A percentile compares a stretch with the other conserved stretches of the same genome.
Evolutionary conservation across 2,113 vertebrate genomes (phyloP).

Genomic region (Pandion haliaetus): DNA sequence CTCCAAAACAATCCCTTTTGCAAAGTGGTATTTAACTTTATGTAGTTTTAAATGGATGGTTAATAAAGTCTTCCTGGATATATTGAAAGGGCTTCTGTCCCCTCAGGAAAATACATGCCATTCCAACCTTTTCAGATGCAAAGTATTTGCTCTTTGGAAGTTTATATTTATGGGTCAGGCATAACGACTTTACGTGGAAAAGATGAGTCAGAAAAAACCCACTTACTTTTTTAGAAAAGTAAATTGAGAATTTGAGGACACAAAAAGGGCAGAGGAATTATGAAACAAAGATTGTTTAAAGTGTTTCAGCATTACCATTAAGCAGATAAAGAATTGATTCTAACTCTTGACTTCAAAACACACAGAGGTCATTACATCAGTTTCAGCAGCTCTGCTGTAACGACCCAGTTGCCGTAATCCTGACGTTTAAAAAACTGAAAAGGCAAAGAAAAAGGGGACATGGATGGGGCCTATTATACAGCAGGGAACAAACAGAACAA

Average conservation of each 20-base stretch:
- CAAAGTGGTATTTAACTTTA: not conserved
- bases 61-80: not conserved
- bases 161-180: not conserved
- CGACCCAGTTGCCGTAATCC: not conserved
- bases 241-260: not conserved
- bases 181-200: not conserved
- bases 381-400: not conserved
- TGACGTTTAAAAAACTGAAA: not conserved
- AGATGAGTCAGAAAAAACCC: not conserved
- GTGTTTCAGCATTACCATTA: not conserved
- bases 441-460: not conserved
- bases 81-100: not conserved
- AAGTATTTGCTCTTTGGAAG: slow-evolving; percentile 22
- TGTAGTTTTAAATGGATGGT: not conserved
- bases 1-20: not conserved
- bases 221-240: not conserved
- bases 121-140: not conserved
- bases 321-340: not conserved
- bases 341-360: not conserved
- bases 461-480: not conserved
- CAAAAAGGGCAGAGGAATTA: not conserved
- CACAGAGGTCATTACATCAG: not conserved
- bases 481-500: not conserved
- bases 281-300: not conserved
- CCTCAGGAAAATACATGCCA: not conserved